phyloP scores from a whole-genome alignment of 1,140 invertebrate genomes.

The Ceratina australensis region DNA sequence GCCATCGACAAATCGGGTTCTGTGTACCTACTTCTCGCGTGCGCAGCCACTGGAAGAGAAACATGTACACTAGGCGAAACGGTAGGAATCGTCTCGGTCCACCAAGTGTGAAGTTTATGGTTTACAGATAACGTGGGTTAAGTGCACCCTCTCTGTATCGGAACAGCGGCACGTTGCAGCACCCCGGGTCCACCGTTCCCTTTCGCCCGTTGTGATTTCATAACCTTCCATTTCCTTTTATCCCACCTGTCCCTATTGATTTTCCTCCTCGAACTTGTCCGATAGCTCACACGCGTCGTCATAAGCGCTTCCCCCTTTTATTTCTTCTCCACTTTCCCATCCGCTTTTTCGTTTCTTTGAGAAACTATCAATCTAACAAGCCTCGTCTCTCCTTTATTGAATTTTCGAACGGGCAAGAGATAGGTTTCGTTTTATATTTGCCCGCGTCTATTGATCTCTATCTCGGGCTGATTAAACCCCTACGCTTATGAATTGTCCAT shows the following conservation, averaged over 20 bases:
- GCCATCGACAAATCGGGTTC: slow-evolving; percentile 40
- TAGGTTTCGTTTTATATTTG: too few relatives aligned
- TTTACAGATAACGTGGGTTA: slow-evolving; percentile 55
- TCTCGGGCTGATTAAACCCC: not conserved
- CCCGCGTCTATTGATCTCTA: too few relatives aligned
- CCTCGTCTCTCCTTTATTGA: too few relatives aligned
- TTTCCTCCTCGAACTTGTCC: not conserved
- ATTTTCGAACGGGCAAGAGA: too few relatives aligned
- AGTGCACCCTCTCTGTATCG: slow-evolving; percentile 34
- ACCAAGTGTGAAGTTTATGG: slow-evolving; percentile 53
- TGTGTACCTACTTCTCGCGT: slow-evolving; percentile 3
- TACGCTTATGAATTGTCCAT: not conserved
- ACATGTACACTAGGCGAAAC: slow-evolving; percentile 30
- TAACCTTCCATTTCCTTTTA: slow-evolving; percentile 28
- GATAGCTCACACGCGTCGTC: not conserved
- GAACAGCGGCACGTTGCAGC: slow-evolving; percentile 17
- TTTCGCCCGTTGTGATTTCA: slow-evolving; percentile 28
- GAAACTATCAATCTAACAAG: not conserved
- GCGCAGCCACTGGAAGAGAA: slow-evolving; percentile 23
- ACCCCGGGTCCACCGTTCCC: not conserved
- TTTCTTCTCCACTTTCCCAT: not conserved
- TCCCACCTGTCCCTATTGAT: slow-evolving; percentile 17
- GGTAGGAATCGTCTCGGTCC: slow-evolving; percentile 21
- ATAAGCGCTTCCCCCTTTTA: not conserved
- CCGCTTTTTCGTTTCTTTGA: not conserved